phyloP scores from a whole-genome alignment of 2,113 vertebrate genomes.

The Lepidothrix coronata region DNA sequence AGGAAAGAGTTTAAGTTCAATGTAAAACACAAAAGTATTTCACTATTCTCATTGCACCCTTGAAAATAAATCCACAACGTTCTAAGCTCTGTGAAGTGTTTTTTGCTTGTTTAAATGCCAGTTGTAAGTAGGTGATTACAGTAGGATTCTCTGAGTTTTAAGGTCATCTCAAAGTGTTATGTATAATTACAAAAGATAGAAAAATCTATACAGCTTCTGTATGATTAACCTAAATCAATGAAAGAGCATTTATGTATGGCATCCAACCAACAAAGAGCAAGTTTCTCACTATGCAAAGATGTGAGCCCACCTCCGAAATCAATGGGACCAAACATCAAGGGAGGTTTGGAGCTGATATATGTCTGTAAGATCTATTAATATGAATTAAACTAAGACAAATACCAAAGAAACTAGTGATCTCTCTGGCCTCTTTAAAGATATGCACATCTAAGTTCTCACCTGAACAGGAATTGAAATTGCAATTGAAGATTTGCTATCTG shows the following conservation, averaged over 20 bases:
- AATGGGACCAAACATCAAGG: not conserved
- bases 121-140: not conserved
- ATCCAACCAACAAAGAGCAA: not conserved
- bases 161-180: not conserved
- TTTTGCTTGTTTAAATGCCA: not conserved
- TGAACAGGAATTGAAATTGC: not conserved
- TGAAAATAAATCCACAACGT: not conserved
- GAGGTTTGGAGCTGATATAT: not conserved
- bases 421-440: not conserved
- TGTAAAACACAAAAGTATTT: not conserved
- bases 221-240: not conserved
- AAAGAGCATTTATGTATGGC: not conserved
- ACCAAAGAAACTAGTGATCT: not conserved
- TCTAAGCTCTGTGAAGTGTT: not conserved
- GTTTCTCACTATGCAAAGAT: not conserved
- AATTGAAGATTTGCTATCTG: not conserved
- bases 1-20: not conserved
- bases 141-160: not conserved
- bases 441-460: not conserved
- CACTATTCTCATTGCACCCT: not conserved
- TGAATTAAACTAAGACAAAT: not conserved
- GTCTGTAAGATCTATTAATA: not conserved
- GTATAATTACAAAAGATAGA: not conserved
- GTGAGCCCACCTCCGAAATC: not conserved
- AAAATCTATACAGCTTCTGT: not conserved